Base-by-base conservation (phyloP, 2,797 vertebrate genomes). In the Sphaeramia orbicularis region DNA sequence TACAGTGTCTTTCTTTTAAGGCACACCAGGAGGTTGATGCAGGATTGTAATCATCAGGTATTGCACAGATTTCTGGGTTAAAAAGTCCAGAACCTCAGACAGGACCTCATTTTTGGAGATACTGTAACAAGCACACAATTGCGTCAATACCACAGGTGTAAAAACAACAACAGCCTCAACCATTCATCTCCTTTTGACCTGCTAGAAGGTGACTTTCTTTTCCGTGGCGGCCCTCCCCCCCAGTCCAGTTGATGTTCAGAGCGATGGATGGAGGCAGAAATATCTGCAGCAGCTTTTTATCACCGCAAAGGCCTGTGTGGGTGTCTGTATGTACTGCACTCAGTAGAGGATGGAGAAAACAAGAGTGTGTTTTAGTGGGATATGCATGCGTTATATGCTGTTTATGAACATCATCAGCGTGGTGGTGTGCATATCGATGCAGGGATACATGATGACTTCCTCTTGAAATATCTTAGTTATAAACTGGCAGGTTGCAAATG, bases 181-280 rank as follows among this genome's bases (percentile, higher is more conserved):
- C 65, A 35, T 14, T 24, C 35, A 15, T 38, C 44, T 68, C 48
- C 47, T 12, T 14, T 24, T 64, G 73, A 81, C 81, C 74, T 72
- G 50, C 47, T 49, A 7, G 78, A 77, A 80, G 87, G 82, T 84
- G 82, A 78, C 83, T 76, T 30, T 64, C 51, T 36, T 47, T 12
- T 52, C 38, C 44, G 5, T 45, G 59, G 42, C 40, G 49, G 50
- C 52, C 52, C 47, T 14, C 36, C 66, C 71, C 37, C 27, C 19
- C 5, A 44, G 32, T 36, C 21, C 36, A 43, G 21, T 58, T 0
- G 61, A 64, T 43, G 59, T 65, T 55, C 24, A 61, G 73, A 52
- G 50, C 7, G 2, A 10, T 41, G 53, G 73, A 76, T 59, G 71
- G 48, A 76, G 18, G 51, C 57, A 66, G 65, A 18, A 69, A 65